Conservation (phyloP, 1,140 invertebrate genomes). For the Acromyrmex charruanus region DNA sequence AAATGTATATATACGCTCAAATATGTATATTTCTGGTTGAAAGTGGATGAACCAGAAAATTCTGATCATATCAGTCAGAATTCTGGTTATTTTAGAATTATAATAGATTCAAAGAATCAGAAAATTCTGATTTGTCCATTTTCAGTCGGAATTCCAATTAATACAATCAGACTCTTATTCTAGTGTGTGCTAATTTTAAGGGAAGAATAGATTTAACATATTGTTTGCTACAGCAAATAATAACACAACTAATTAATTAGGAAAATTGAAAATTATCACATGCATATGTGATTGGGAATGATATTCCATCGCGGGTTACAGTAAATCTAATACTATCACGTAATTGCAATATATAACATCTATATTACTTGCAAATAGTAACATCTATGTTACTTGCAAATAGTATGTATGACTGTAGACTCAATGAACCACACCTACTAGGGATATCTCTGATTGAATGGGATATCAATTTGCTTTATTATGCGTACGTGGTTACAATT, state of each 20-base stretch:
- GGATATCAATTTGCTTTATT: conserved; percentile 58
- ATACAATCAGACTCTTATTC: no score
- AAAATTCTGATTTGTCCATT: not conserved
- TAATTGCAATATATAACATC: conserved; percentile 1
- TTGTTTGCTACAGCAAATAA: not conserved
- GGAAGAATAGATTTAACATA: not conserved
- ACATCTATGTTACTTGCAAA: conserved; percentile 39
- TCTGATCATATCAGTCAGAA: no score
- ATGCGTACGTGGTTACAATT: conserved; percentile 30
- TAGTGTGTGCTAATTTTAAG: not conserved
- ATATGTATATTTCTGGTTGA: no score
- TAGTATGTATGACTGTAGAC: conserved; percentile 13
- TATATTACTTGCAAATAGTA: conserved; percentile 7
- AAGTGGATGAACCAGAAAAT: no score
- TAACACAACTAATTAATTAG: conserved; percentile 32
- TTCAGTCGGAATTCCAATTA: no score
- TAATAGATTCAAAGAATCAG: no score
- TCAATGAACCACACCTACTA: conserved; percentile 8
- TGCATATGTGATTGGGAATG: not conserved
- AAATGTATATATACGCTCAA: not conserved
- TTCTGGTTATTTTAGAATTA: no score
- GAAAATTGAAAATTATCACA: conserved; percentile 37
- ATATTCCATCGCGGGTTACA: conserved; percentile 5
- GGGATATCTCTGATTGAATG: conserved; percentile 41
- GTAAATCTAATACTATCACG: conserved; percentile 37